Percentiles rank a stretch among this genome's conserved stretches.
Conservation (phyloP, 2,797 vertebrate genomes). For the Potorous gilbertii region DNA sequence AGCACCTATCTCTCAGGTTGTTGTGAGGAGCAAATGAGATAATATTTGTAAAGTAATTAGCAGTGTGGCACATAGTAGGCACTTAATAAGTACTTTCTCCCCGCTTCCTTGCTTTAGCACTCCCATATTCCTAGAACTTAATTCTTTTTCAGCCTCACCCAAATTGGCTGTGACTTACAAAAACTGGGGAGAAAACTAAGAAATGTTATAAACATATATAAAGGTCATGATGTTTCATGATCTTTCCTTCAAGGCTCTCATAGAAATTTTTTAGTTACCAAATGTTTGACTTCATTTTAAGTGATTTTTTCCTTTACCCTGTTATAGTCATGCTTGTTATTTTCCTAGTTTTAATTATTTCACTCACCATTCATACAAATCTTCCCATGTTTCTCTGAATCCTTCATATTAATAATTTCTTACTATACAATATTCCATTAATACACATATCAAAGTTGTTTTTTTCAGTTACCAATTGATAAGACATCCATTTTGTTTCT, state of each 20-base stretch:
- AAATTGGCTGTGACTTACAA: background rate
- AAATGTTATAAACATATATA: background rate
- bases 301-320: background rate
- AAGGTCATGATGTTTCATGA: background rate
- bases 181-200: background rate
- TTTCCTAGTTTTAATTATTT: background rate
- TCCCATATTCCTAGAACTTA: background rate
- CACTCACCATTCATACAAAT: background rate
- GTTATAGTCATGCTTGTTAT: background rate
- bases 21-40: background rate
- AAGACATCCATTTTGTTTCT: background rate
- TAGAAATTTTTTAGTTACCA: background rate
- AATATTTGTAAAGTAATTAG: background rate
- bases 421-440: background rate
- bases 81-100: background rate
- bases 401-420: background rate
- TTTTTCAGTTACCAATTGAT: background rate
- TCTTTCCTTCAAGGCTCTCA: background rate
- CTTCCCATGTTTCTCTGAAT: background rate
- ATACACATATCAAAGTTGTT: background rate
- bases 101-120: background rate
- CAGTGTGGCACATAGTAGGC: background rate
- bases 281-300: background rate
- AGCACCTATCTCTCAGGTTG: background rate
- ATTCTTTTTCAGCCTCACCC: background rate